Conservation (phyloP, 1,140 invertebrate genomes). For the Drosophila subobscura region DNA sequence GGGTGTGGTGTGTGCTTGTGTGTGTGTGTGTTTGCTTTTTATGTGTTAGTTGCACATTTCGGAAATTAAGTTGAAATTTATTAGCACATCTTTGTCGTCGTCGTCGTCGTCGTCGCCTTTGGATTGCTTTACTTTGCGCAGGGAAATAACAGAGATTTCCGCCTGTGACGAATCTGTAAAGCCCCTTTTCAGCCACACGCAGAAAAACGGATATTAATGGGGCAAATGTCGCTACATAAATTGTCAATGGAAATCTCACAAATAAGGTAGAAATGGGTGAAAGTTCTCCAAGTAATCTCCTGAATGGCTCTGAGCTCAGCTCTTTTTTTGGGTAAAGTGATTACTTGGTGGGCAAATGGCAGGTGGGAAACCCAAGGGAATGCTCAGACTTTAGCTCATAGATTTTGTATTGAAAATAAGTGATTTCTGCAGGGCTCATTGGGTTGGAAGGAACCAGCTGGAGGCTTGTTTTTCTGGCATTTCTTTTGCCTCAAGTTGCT, state of each 20-base stretch:
- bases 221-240: conserved; percentile 49
- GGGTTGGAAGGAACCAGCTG: no score
- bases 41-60: conserved; percentile 81
- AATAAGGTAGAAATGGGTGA: conserved; percentile 30
- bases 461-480: no score
- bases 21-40: conserved; percentile 54
- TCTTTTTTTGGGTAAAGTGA: not conserved
- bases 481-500: no score
- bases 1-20: conserved; percentile 10
- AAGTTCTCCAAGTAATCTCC: conserved; percentile 42
- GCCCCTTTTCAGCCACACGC: conserved; percentile 41
- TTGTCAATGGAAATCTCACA: conserved; percentile 33
- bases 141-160: no score
- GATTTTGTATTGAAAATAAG: no score
- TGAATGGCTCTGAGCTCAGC: conserved; percentile 2
- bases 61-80: conserved; percentile 81
- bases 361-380: no score
- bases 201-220: conserved; percentile 39
- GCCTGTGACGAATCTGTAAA: conserved; percentile 49
- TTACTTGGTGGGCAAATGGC: not conserved
- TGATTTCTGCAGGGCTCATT: no score
- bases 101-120: conserved; percentile 70
- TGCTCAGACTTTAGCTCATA: no score
- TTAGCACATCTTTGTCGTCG: conserved; percentile 81
- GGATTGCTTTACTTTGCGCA: conserved; percentile 63